A percentile compares a stretch with the other conserved stretches of the same genome.
Conservation (phyloP, 2,113 vertebrate species). For the Tetrao urogallus region DNA sequence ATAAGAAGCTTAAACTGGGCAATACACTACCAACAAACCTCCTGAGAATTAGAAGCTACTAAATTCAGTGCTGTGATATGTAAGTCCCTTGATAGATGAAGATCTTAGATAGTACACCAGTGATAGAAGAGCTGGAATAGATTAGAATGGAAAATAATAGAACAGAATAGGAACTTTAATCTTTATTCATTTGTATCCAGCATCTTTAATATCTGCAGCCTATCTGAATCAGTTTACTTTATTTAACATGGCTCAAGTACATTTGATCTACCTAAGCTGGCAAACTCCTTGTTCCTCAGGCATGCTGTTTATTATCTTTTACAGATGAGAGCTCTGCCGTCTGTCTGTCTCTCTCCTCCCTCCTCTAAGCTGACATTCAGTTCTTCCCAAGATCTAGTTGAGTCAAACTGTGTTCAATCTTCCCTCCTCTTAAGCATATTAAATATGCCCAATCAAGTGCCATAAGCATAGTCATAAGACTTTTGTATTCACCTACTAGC, state of each 20-base stretch:
- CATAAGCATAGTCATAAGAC: not conserved
- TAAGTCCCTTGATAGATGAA: slow-evolving; percentile 4
- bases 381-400: not conserved
- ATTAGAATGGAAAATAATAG: slow-evolving; percentile 16
- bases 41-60: slow-evolving; percentile 14
- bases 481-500: not conserved
- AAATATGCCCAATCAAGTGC: not conserved
- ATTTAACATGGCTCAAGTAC: not conserved
- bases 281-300: not conserved
- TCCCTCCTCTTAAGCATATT: not conserved
- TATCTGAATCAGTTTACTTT: slow-evolving; percentile 22
- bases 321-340: not conserved
- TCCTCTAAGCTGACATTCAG: not conserved
- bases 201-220: not conserved
- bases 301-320: not conserved
- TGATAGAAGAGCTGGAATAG: not conserved
- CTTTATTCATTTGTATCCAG: not conserved
- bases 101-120: not conserved
- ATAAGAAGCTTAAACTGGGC: slow-evolving; percentile 13
- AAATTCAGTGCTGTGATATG: not conserved
- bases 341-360: not conserved
- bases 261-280: slow-evolving; percentile 30
- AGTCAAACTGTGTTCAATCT: not conserved
- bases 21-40: not conserved
- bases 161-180: slow-evolving; percentile 15